Conservation (phyloP, 2,888 invertebrate species). For the Altica lythri region DNA sequence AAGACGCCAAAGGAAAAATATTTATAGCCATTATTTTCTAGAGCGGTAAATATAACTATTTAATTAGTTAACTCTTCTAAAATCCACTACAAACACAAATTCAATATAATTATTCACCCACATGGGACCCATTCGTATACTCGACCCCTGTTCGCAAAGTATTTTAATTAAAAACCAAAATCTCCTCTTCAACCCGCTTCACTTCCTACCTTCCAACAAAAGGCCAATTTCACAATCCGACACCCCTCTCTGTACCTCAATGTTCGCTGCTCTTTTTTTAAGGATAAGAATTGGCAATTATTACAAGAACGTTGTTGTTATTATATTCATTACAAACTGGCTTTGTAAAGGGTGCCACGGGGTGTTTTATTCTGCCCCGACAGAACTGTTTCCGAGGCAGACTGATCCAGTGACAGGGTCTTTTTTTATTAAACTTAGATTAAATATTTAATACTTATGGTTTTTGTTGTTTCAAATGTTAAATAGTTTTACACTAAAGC, state of each 20-base stretch:
- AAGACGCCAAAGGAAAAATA: too few relatives aligned
- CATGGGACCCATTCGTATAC: slow-evolving; percentile 15
- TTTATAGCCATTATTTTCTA: too few relatives aligned
- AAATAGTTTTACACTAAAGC: too few relatives aligned
- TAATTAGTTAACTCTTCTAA: background rate
- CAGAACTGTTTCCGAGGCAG: slow-evolving; percentile 8
- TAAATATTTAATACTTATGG: too few relatives aligned
- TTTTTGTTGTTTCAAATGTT: too few relatives aligned
- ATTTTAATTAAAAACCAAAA: slow-evolving; percentile 36
- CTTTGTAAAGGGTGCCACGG: slow-evolving; percentile 37
- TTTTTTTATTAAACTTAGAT: too few relatives aligned
- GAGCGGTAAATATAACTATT: too few relatives aligned
- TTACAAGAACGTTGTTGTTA: slow-evolving; percentile 48
- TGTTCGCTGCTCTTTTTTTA: slow-evolving; percentile 46
- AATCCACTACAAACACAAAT: background rate
- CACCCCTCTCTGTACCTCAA: slow-evolving; percentile 41
- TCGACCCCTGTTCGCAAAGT: slow-evolving; percentile 21
- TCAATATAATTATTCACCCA: slow-evolving; percentile 13
- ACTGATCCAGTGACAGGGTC: too few relatives aligned
- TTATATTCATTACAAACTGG: slow-evolving; percentile 49
- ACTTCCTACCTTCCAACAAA: slow-evolving; percentile 33
- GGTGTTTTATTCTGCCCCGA: slow-evolving; percentile 21
- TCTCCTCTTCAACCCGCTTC: slow-evolving; percentile 16
- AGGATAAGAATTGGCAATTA: slow-evolving; percentile 47
- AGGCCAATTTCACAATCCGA: slow-evolving; percentile 42